Evolutionary conservation across 2,888 invertebrate genomes (phyloP).

Genomic region (Drosophila ustulata): DNA sequence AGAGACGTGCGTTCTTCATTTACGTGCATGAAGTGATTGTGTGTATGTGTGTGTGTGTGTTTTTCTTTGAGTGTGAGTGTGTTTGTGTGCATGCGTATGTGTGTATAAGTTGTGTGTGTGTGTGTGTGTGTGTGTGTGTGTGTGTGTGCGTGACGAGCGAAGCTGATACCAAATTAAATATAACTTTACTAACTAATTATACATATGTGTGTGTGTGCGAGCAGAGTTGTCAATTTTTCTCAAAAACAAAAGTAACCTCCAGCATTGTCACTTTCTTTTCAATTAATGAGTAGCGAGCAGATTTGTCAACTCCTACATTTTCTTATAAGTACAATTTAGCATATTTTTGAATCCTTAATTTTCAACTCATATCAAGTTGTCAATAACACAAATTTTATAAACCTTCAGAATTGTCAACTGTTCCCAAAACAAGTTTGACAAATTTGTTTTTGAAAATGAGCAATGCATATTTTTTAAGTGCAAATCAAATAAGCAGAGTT

Average conservation of each 20-base stretch:
- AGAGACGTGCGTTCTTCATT: slow-evolving; percentile 35
- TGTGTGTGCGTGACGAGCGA: slow-evolving; percentile 17
- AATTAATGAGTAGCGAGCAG: slow-evolving; percentile 1
- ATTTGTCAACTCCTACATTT: slow-evolving; percentile 7
- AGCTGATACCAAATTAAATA: slow-evolving; percentile 20
- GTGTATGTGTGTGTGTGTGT: not conserved
- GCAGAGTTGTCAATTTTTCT: slow-evolving; percentile 8
- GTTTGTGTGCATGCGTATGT: slow-evolving; percentile 1
- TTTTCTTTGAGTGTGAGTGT: not conserved
- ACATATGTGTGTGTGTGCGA: not conserved
- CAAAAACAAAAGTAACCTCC: not conserved
- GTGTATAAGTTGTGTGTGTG: slow-evolving; percentile 1
- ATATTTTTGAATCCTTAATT: not conserved
- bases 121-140: slow-evolving; percentile 13
- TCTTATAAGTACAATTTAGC: too few species aligned
- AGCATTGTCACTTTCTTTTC: not conserved
- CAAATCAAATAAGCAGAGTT: too few species aligned
- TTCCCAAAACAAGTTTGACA: too few species aligned
- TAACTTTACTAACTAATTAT: slow-evolving; percentile 2
- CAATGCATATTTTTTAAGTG: too few species aligned
- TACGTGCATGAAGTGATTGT: slow-evolving; percentile 8
- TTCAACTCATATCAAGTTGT: too few species aligned
- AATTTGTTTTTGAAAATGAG: too few species aligned
- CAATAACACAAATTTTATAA: too few species aligned
- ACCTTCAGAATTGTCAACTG: not conserved